Percentiles rank a stretch among this genome's conserved stretches.
Evolutionary conservation across 2,113 vertebrate species (phyloP).

Genomic region (Salvator merianae): DNA sequence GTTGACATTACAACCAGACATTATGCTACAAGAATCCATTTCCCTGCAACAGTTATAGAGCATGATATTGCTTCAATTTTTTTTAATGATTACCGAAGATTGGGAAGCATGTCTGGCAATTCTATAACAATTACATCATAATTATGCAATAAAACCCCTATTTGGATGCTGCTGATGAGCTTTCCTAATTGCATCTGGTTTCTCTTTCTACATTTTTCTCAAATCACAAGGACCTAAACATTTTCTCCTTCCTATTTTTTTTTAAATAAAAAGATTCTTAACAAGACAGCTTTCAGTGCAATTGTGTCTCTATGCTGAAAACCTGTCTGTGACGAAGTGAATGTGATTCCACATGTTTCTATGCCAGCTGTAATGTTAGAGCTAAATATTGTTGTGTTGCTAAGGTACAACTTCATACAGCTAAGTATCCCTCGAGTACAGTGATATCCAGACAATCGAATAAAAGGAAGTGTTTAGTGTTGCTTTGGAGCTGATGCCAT

Average conservation of each 20-base stretch:
- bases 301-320: background rate
- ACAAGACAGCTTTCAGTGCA: background rate
- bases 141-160: no score
- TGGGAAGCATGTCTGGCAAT: no score
- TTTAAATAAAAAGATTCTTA: background rate
- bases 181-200: background rate
- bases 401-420: constrained; percentile 8
- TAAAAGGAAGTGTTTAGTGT: background rate
- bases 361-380: constrained; percentile 14
- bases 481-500: background rate
- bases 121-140: no score
- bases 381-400: constrained; percentile 24
- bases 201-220: background rate
- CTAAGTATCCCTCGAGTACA: background rate
- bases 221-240: background rate
- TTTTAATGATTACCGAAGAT: no score
- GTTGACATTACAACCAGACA: no score
- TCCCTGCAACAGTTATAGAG: no score
- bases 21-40: no score
- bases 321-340: background rate
- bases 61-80: no score
- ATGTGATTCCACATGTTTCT: background rate
- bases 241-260: background rate
- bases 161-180: no score
- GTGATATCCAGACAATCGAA: background rate